Percentiles rank a stretch among this genome's conserved stretches.
These are phyloP conservation scores for Strigamia transsilvanica DNA, from an alignment of 2,888 invertebrate genomes.

Conservation along the genomic window DNA sequence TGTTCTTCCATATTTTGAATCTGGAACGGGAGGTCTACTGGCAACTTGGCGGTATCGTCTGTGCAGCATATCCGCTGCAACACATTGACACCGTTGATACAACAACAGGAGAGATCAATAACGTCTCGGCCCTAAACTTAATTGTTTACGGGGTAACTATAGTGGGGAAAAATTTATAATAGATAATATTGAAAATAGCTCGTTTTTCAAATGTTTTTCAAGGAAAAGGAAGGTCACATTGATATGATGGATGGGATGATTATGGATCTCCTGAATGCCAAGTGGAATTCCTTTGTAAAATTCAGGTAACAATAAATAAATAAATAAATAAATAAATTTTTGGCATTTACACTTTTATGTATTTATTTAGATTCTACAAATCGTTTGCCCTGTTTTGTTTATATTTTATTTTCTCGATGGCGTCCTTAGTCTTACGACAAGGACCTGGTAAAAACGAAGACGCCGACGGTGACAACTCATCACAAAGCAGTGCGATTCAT, in stretches of 20 bases:
- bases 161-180: slow-evolving; percentile 55
- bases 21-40: slow-evolving; percentile 96
- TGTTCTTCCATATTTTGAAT: slow-evolving; percentile 97
- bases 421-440: slow-evolving; percentile 89
- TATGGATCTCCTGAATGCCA: slow-evolving; percentile 91
- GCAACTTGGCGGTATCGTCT: slow-evolving; percentile 93
- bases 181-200: neutral
- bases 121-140: slow-evolving; percentile 91
- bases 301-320: slow-evolving; percentile 67
- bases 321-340: too few species aligned
- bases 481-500: neutral
- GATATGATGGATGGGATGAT: slow-evolving; percentile 93
- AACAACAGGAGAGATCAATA: slow-evolving; percentile 89
- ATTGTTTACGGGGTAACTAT: slow-evolving; percentile 96
- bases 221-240: slow-evolving; percentile 94
- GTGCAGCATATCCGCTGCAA: slow-evolving; percentile 94
- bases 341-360: neutral
- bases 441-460: slow-evolving; percentile 69
- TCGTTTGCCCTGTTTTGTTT: slow-evolving; percentile 89
- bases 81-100: slow-evolving; percentile 96
- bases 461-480: neutral
- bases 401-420: slow-evolving; percentile 87
- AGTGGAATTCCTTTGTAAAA: slow-evolving; percentile 98
- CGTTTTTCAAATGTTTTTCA: slow-evolving; percentile 60
- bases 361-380: slow-evolving; percentile 79